Percentiles rank a stretch among this genome's conserved stretches.
Evolutionary conservation across 2,888 invertebrate genomes (phyloP).

Genomic region (Athalia cordata): DNA sequence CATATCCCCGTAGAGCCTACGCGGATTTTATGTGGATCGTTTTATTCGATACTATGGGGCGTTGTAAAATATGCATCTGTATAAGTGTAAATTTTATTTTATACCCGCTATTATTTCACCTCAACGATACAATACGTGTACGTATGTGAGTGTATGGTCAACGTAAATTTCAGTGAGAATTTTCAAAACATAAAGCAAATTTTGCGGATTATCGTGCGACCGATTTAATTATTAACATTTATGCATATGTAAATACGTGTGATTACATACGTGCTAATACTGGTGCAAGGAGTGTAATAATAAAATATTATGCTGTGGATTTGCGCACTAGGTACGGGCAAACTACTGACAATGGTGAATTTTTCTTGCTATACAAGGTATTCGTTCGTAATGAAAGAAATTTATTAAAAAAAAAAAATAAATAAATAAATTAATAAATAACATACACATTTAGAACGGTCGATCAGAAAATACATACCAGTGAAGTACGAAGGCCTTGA

Average conservation of each 20-base stretch:
- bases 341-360: too few species aligned
- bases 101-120: neutral
- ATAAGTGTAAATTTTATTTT: neutral
- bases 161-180: neutral
- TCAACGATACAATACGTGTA: neutral
- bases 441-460: too few species aligned
- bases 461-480: constrained; percentile 56
- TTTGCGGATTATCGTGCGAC: neutral
- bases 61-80: neutral
- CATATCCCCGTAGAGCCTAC: neutral
- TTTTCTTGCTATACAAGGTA: too few species aligned
- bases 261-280: too few species aligned
- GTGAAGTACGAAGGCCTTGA: constrained; percentile 62
- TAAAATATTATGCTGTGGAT: too few species aligned
- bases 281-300: too few species aligned
- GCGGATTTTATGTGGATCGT: neutral
- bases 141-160: neutral
- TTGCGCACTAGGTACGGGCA: too few species aligned
- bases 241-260: neutral
- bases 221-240: constrained; percentile 9
- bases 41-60: too few species aligned
- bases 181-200: neutral
- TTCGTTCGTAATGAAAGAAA: too few species aligned
- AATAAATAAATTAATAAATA: too few species aligned
- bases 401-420: too few species aligned